Base-by-base conservation (phyloP, 2,888 invertebrate genomes). In the Apotomis betuletana region DNA sequence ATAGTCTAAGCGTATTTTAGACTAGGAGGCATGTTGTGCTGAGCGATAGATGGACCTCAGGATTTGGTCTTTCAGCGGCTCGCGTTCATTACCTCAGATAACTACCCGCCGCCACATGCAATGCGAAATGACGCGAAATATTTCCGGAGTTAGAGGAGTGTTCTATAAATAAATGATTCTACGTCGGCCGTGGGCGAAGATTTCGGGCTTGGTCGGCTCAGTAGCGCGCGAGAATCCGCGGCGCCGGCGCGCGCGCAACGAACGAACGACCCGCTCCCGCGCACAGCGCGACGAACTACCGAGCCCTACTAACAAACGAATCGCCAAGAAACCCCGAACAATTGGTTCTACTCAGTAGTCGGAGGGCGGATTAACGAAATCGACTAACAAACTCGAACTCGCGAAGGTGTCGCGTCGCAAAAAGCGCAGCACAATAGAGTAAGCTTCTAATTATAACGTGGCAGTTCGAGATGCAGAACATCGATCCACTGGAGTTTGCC, bases 401-500 rank as follows among this genome's bases (percentile, higher is more conserved):
- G 88, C 90, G 88, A 92, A 92, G 92, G 92, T 91, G 92, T 90
- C 91, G 91, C 90, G 86, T 88, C 92, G 92, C 91, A 92, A 92
- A 92, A 93, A 92, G 92, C 91, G 92, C 92, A 92, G 90, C 87
- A 91, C 92, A 91, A 92, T 92, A 93, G 91, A 89, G 91, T 91
- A 91, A 92, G 90, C 90, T 92, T 90, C 92, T 93, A 92, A 93
- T 91, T 90, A 89, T 92, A 93, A 89, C 88, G 91, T 89, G 89
- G 90, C 85, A 88, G 87, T 85, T 80, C 80, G 86, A 85, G 81
- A 90, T 91, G 91, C 91, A 92, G 90, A 91, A 91, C 87, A 96
- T 97, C 94, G 97, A 97, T 94, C 96, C 96, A 87, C 95, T 96
- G 94, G 97, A 97, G 94, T 96, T 97, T 88, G 96, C 96, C 83